Percentiles rank a stretch among this genome's conserved stretches.
phyloP scores from a whole-genome alignment of 2,888 invertebrate genomes.

The Strigamia crassipes region DNA sequence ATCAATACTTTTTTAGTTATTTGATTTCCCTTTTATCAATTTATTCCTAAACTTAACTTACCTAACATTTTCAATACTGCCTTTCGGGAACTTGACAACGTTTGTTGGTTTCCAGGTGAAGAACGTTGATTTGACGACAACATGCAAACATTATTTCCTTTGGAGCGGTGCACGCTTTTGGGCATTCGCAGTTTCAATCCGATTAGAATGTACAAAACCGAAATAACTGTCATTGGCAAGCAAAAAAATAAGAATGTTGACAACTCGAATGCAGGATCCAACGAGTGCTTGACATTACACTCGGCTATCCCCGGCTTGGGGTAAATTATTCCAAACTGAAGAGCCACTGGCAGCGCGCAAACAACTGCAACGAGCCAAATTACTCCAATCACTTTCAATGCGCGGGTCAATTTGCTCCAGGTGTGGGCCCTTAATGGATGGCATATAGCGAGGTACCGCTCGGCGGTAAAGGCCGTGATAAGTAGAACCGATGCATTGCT shows the following conservation, averaged over 20 bases:
- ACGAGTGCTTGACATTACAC: slow-evolving; percentile 67
- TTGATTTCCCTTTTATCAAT: not conserved
- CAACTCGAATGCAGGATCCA: slow-evolving; percentile 75
- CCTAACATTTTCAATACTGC: slow-evolving; percentile 67
- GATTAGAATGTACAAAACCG: slow-evolving; percentile 69
- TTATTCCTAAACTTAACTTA: slow-evolving; percentile 57
- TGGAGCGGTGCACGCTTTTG: not conserved
- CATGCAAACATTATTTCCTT: slow-evolving; percentile 6
- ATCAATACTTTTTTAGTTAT: no score
- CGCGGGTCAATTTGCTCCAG: slow-evolving; percentile 80
- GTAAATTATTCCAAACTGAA: slow-evolving; percentile 72
- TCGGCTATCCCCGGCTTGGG: slow-evolving; percentile 62
- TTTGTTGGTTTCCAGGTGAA: slow-evolving; percentile 50
- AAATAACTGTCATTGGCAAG: slow-evolving; percentile 83
- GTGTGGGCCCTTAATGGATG: slow-evolving; percentile 82
- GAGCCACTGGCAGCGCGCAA: slow-evolving; percentile 76
- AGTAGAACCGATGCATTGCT: slow-evolving; percentile 71
- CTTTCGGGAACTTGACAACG: slow-evolving; percentile 53
- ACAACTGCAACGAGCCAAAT: slow-evolving; percentile 75
- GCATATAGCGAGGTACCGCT: slow-evolving; percentile 84
- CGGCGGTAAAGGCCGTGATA: slow-evolving; percentile 85
- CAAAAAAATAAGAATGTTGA: slow-evolving; percentile 81
- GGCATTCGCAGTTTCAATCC: slow-evolving; percentile 53
- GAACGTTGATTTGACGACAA: not conserved
- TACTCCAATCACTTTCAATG: slow-evolving; percentile 75